Percentiles rank a stretch among this genome's conserved stretches.
Evolutionary conservation across 2,797 vertebrate species (phyloP).

Genomic region (Psittacula derbiana): DNA sequence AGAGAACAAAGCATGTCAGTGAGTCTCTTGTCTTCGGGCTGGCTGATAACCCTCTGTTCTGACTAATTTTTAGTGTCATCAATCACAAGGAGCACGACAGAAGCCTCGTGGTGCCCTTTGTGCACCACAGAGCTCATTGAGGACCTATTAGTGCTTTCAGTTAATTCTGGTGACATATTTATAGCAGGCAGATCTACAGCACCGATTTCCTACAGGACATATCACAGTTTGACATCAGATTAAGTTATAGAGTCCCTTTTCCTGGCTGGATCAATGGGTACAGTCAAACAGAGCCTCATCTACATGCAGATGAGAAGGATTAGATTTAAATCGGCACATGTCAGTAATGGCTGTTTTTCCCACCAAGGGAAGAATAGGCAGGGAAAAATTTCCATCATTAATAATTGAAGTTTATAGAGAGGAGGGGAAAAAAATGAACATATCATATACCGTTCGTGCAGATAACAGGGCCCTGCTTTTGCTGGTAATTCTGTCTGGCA

Average conservation of each 20-base stretch:
- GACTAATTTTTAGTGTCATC: conserved; percentile 65
- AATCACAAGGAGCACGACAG: conserved; percentile 36
- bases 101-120: conserved; percentile 21
- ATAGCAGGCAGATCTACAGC: conserved; percentile 59
- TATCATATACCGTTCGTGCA: not conserved
- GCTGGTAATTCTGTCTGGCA: conserved; percentile 42
- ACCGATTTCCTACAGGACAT: conserved; percentile 59
- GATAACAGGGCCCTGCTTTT: conserved; percentile 5
- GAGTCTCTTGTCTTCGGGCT: not conserved
- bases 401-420: conserved; percentile 53
- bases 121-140: conserved; percentile 51
- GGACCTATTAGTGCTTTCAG: conserved; percentile 70
- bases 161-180: conserved; percentile 73
- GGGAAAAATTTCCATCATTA: conserved; percentile 59
- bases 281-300: conserved; percentile 36
- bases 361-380: conserved; percentile 47
- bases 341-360: conserved; percentile 47
- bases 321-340: conserved; percentile 53
- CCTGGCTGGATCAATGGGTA: conserved; percentile 43
- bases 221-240: conserved; percentile 57
- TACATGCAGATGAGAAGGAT: conserved; percentile 56
- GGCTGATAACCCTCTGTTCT: conserved; percentile 40
- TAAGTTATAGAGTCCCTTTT: conserved; percentile 53
- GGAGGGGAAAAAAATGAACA: not conserved
- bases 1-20: not conserved